phyloP scores from a whole-genome alignment of 1,140 invertebrate genomes.

The Drosophila tropicalis region DNA sequence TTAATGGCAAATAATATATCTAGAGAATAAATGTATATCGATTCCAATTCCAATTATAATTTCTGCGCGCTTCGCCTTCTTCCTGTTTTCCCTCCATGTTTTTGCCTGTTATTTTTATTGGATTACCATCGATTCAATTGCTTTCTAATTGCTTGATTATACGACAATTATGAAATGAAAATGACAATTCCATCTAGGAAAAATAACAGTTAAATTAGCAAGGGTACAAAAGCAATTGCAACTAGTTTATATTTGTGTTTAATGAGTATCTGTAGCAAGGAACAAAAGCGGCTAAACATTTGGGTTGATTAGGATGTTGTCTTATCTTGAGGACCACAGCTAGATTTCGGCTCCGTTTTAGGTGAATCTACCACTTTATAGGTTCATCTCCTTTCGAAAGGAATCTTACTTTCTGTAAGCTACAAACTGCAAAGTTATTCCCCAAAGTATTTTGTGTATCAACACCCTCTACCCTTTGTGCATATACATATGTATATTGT shows the following conservation, averaged over 20 bases:
- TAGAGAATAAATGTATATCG: neutral
- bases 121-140: slow-evolving; percentile 30
- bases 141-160: slow-evolving; percentile 28
- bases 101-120: slow-evolving; percentile 23
- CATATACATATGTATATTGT: neutral
- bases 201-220: no score
- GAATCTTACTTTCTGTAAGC: no score
- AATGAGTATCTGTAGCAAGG: no score
- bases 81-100: slow-evolving; percentile 36
- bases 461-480: neutral
- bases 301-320: no score
- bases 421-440: neutral
- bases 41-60: neutral
- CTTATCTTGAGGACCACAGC: no score
- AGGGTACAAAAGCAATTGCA: no score
- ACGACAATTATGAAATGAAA: neutral
- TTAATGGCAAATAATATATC: slow-evolving; percentile 1
- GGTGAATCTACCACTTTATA: no score
- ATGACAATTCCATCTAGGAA: neutral
- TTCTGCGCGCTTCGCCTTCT: neutral
- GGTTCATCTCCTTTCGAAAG: no score
- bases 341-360: no score
- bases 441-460: slow-evolving; percentile 1
- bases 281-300: no score
- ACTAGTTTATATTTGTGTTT: no score